Conservation (phyloP, 1,140 invertebrate genomes). For the Calycopis cecrops region DNA sequence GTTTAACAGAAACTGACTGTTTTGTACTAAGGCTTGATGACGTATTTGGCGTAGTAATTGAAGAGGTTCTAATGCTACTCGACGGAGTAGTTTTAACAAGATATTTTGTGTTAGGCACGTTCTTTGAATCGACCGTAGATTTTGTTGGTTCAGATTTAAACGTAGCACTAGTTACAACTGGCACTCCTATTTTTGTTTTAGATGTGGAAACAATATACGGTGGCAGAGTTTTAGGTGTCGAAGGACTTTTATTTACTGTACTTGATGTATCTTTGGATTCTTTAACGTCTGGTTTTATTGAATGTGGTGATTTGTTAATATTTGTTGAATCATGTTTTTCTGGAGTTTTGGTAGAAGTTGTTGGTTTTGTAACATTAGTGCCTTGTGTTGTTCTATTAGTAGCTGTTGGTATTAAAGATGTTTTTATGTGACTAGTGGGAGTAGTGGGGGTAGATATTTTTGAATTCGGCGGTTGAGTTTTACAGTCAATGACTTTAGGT, state of each 20-base stretch:
- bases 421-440: slow-evolving; percentile 4
- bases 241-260: slow-evolving; percentile 2
- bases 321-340: neutral
- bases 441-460: slow-evolving; percentile 1
- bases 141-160: slow-evolving; percentile 7
- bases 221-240: slow-evolving; percentile 22
- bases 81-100: slow-evolving; percentile 11
- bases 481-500: neutral
- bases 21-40: slow-evolving; percentile 18
- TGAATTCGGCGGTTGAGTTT: neutral
- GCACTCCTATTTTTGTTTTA: slow-evolving; percentile 31
- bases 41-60: neutral
- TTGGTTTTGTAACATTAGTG: neutral
- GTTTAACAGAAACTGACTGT: slow-evolving; percentile 15
- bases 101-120: neutral
- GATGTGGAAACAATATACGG: slow-evolving; percentile 33
- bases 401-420: neutral
- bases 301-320: neutral
- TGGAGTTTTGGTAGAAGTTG: neutral
- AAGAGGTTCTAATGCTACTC: slow-evolving; percentile 15
- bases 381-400: neutral
- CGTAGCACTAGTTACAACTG: slow-evolving; percentile 16
- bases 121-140: neutral
- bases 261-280: neutral
- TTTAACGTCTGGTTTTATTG: neutral